These are phyloP conservation scores for Archivesica marissinica DNA, from an alignment of 1,140 invertebrate genomes.

Conservation along the genomic window DNA sequence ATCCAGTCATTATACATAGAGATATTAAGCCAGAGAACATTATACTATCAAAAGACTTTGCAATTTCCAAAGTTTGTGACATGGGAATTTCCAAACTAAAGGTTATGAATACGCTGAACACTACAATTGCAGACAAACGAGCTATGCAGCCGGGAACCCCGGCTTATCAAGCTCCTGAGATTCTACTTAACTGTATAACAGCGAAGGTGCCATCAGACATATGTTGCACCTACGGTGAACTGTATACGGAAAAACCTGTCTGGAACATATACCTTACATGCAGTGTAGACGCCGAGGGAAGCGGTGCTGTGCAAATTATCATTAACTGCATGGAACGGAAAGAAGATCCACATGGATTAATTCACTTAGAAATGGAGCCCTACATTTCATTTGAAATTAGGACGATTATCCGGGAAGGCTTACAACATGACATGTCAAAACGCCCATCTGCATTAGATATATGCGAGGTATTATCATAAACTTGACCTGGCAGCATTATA, in stretches of 20 bases:
- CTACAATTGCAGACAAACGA: slow-evolving; percentile 29
- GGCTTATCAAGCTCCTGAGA: slow-evolving; percentile 50
- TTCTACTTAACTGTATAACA: slow-evolving; percentile 16
- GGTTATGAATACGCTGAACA: slow-evolving; percentile 49
- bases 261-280: too few species aligned
- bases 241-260: slow-evolving; percentile 15
- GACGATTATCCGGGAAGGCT: too few species aligned
- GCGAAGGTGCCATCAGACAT: slow-evolving; percentile 4
- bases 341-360: too few species aligned
- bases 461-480: too few species aligned
- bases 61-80: slow-evolving; percentile 52
- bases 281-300: too few species aligned
- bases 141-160: slow-evolving; percentile 49
- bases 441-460: too few species aligned
- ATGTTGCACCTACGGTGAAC: slow-evolving; percentile 32
- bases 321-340: too few species aligned
- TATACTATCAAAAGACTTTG: slow-evolving; percentile 42
- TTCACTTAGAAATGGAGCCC: too few species aligned
- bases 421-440: too few species aligned
- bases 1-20: slow-evolving; percentile 55
- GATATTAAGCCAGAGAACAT: slow-evolving; percentile 66
- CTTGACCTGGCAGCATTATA: too few species aligned
- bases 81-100: slow-evolving; percentile 62
- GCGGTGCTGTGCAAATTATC: too few species aligned
- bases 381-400: too few species aligned